Percentiles rank a stretch among this genome's conserved stretches.
These are phyloP conservation scores for Benitochromis conjunctus DNA, from an alignment of 2,113 vertebrate species.

Conservation along the genomic window DNA sequence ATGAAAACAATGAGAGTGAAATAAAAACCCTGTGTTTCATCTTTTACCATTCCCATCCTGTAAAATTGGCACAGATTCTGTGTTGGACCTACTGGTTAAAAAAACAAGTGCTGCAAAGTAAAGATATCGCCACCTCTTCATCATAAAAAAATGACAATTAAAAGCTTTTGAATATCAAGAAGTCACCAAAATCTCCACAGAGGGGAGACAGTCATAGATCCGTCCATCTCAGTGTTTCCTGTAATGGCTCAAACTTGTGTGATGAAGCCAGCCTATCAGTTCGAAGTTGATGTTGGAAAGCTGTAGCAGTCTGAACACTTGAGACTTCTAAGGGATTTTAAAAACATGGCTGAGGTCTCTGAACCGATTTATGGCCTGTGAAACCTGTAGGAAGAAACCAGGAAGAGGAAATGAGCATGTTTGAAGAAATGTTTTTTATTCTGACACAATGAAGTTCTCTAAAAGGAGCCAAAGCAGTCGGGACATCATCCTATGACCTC, in stretches of 20 bases:
- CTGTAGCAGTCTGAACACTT: slow-evolving; percentile 77
- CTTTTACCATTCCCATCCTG: neutral
- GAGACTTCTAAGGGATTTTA: slow-evolving; percentile 64
- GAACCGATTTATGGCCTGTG: slow-evolving; percentile 84
- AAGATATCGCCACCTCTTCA: slow-evolving; percentile 5
- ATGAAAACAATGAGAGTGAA: slow-evolving; percentile 18
- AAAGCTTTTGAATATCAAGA: slow-evolving; percentile 56
- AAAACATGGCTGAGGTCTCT: slow-evolving; percentile 57
- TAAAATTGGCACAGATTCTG: slow-evolving; percentile 36
- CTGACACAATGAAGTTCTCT: neutral
- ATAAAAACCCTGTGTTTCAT: neutral
- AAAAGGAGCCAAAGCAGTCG: neutral
- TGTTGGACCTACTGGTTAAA: neutral
- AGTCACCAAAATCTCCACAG: slow-evolving; percentile 34
- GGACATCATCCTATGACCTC: neutral
- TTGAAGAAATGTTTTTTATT: neutral
- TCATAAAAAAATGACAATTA: slow-evolving; percentile 42
- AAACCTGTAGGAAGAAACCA: slow-evolving; percentile 78
- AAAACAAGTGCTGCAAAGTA: slow-evolving; percentile 43
- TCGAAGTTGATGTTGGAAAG: neutral
- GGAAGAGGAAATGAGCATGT: neutral
- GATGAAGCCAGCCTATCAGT: neutral
- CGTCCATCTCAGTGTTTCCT: neutral
- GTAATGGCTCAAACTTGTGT: neutral
- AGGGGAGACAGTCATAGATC: slow-evolving; percentile 10